phyloP scores from a whole-genome alignment of 2,888 invertebrate species.

The Himalopsyche tibetana region DNA sequence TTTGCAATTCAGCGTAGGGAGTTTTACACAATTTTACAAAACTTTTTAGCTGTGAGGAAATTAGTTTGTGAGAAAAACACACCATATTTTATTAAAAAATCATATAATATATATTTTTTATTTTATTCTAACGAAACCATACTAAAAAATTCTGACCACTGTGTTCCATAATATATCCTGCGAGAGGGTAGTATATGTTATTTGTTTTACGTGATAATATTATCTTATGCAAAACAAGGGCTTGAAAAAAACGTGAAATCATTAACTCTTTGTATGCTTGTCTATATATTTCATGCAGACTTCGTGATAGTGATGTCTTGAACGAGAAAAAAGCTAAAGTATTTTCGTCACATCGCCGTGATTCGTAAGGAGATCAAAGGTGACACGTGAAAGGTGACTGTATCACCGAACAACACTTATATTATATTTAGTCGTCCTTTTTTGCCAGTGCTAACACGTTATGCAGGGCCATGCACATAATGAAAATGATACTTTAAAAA shows the following conservation, averaged over 20 bases:
- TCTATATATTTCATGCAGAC: background rate
- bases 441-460: background rate
- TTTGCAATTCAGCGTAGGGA: too few species aligned
- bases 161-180: background rate
- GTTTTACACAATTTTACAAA: too few species aligned
- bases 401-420: slow-evolving; percentile 4
- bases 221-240: background rate
- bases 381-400: slow-evolving; percentile 30
- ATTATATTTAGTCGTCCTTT: background rate
- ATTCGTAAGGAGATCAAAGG: slow-evolving; percentile 30
- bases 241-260: slow-evolving; percentile 12
- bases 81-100: too few species aligned
- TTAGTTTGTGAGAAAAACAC: too few species aligned
- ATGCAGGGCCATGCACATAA: background rate
- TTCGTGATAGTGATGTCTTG: slow-evolving; percentile 1
- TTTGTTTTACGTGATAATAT: slow-evolving; percentile 15
- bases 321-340: slow-evolving; percentile 11
- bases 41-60: too few species aligned
- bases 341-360: slow-evolving; percentile 7
- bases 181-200: background rate
- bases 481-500: background rate
- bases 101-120: too few species aligned
- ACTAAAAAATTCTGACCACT: too few species aligned
- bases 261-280: slow-evolving; percentile 13
- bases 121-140: too few species aligned